Percentiles rank a stretch among this genome's conserved stretches.
These are phyloP conservation scores for Caligus rogercresseyi DNA, from an alignment of 1,140 invertebrate genomes.

Conservation along the genomic window DNA sequence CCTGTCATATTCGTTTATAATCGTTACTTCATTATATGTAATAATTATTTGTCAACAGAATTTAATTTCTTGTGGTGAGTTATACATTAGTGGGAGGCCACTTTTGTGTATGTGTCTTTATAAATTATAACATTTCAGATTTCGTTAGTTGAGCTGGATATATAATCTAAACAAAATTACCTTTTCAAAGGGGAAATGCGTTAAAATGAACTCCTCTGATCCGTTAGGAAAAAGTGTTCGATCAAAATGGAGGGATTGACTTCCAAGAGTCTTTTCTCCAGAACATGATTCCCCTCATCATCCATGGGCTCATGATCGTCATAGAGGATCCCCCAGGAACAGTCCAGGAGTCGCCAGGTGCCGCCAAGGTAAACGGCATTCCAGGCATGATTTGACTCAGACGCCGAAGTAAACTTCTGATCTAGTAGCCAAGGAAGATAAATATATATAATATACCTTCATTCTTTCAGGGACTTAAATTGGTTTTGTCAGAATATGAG, in stretches of 20 bases:
- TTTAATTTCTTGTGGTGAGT: no score
- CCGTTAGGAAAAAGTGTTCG: slow-evolving; percentile 35
- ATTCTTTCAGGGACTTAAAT: background rate
- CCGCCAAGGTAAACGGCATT: slow-evolving; percentile 31
- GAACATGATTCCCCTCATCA: background rate
- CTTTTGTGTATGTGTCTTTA: no score
- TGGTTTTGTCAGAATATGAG: background rate
- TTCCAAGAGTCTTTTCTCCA: background rate
- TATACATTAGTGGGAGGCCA: no score
- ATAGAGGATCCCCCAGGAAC: slow-evolving; percentile 35
- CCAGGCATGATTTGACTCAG: slow-evolving; percentile 29
- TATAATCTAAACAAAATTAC: no score
- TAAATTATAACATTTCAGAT: no score
- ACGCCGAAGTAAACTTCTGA: slow-evolving; percentile 26
- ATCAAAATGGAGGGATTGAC: slow-evolving; percentile 25
- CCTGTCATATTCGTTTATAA: no score
- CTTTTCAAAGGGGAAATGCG: slow-evolving; percentile 36
- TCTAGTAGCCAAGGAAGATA: slow-evolving; percentile 20
- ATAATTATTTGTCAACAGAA: no score
- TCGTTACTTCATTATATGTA: no score
- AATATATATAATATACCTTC: background rate
- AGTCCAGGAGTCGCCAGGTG: slow-evolving; percentile 32
- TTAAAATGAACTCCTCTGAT: slow-evolving; percentile 36
- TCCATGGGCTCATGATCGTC: slow-evolving; percentile 17
- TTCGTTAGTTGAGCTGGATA: no score